These are phyloP conservation scores for Pyrrhosoma nymphula DNA, from an alignment of 2,888 invertebrate species.

Conservation along the genomic window DNA sequence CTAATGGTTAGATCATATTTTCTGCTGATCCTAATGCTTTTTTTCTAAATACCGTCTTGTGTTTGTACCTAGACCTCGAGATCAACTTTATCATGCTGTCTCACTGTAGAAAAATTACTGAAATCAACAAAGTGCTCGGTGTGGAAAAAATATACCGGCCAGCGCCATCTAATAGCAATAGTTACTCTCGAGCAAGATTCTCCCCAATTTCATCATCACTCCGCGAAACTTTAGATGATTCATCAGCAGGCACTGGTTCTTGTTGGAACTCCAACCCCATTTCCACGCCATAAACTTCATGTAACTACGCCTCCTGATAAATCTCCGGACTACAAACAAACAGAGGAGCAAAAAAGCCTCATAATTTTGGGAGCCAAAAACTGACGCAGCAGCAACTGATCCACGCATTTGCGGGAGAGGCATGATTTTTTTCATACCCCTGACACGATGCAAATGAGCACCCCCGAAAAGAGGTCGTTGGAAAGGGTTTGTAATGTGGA, in stretches of 20 bases:
- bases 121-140: background rate
- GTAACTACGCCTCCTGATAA: background rate
- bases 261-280: background rate
- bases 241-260: background rate
- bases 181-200: background rate
- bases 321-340: background rate
- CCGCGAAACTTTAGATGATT: background rate
- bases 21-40: no score
- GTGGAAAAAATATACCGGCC: background rate
- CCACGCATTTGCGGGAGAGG: background rate
- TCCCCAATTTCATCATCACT: background rate
- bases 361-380: background rate
- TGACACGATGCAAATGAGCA: no score
- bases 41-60: background rate
- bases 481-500: no score
- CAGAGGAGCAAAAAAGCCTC: background rate
- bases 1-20: no score
- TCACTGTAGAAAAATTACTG: background rate
- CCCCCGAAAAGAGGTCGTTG: no score
- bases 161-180: background rate
- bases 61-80: background rate
- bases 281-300: slow-evolving; percentile 22
- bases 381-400: background rate
- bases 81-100: background rate
- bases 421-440: background rate